Conservation (phyloP, 2,113 vertebrate genomes). For the Alces alces region DNA sequence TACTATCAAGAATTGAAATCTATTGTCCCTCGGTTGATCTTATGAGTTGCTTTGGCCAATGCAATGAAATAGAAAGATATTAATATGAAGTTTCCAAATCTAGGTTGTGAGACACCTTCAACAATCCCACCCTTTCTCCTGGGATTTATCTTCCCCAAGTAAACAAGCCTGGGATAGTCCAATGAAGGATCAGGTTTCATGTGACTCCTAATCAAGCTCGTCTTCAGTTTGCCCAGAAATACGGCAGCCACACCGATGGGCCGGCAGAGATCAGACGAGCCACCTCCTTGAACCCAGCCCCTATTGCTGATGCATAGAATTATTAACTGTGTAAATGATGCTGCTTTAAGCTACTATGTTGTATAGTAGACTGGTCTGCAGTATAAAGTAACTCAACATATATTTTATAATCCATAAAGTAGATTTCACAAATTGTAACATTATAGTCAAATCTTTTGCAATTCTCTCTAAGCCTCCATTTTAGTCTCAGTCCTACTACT, state of each 20-base stretch:
- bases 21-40: background rate
- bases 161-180: background rate
- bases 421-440: background rate
- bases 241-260: accelerated
- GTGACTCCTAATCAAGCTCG: background rate
- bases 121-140: background rate
- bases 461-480: background rate
- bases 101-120: background rate
- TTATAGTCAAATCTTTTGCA: background rate
- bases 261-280: background rate
- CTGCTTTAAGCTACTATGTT: background rate
- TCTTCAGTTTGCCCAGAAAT: no score
- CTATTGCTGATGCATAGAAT: accelerated
- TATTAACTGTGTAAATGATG: background rate
- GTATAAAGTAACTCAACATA: background rate
- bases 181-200: background rate
- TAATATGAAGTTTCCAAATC: background rate
- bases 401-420: background rate
- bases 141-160: background rate
- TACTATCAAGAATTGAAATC: background rate
- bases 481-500: background rate
- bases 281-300: background rate
- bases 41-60: background rate
- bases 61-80: background rate
- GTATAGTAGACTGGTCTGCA: background rate